Evolutionary conservation across 2,888 invertebrate genomes (phyloP), one percentile per base, ranked within the genome.

Genomic region (Polymixis lichenea): DNA sequence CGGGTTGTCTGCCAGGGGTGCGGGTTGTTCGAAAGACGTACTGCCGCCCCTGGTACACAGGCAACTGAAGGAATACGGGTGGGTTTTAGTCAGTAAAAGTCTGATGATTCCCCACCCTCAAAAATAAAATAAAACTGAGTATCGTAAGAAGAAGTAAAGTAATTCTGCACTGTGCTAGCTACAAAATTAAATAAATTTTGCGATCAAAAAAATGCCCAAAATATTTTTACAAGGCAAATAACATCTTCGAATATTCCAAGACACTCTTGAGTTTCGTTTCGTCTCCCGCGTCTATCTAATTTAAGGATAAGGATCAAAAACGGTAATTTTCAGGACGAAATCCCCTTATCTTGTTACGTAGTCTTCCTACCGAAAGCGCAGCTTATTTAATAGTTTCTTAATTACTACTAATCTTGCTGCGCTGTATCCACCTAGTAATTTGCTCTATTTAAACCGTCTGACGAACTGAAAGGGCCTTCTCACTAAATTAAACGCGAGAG

Each of bases 351-450:
- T 32, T 28, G 22, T 9, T 25, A 25, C 79, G 22, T 78, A 72
- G 83, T 78, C 79, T 4, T 38, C 86, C 86, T 85, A 87, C 80
- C 28, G 49, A 58, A 85, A 87, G 83, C 86, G 85, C 86, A 88
- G 90, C 87, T 90, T 89, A 93, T 92, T 93, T 91, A 92, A 94
- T 93, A 93, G 94, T 93, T 92, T 90, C 93, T 92, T 94, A 94
- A 94, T 94, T 92, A 92, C 92, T 89, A 89, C 91, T 94, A 93
- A 94, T 94, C 93, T 90, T 86, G 89, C 89, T 83, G 88, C 88
- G 87, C 89, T 83, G 88, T 89, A 89, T 89, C 91, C 88, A 90
- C 90, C 92, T 89, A 90, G 92, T 93, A 92, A 94, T 94, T 94
- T 91, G 86, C 89, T 88, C 90, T 89, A 90, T 92, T 92, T 92